Evolutionary conservation across 2,113 vertebrate species (phyloP).

Genomic region (Poicephalus gulielmi): DNA sequence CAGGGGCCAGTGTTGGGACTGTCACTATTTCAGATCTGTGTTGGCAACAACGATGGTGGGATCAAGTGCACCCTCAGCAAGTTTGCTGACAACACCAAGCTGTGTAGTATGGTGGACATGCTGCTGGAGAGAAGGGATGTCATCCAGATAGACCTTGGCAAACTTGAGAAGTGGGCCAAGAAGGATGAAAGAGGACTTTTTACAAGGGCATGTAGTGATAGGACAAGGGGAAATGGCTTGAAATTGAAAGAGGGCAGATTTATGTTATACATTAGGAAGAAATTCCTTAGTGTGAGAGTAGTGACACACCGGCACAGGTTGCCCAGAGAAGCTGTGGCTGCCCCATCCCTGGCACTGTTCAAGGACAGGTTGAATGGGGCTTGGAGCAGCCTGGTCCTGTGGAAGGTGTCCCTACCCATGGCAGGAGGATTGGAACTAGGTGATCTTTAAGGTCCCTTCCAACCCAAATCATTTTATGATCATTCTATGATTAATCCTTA

Average conservation of each 20-base stretch:
- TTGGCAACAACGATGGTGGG: background rate
- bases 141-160: background rate
- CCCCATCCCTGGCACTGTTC: background rate
- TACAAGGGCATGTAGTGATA: background rate
- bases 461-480: background rate
- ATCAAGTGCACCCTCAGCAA: background rate
- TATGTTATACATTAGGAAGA: background rate
- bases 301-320: background rate
- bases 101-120: background rate
- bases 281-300: background rate
- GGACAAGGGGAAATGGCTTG: background rate
- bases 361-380: background rate
- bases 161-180: background rate
- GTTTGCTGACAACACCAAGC: background rate
- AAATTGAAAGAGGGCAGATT: background rate
- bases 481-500: background rate
- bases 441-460: background rate
- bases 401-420: background rate
- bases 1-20: background rate
- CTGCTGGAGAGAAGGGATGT: background rate
- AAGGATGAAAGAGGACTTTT: background rate
- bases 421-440: background rate
- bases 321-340: background rate
- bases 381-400: background rate
- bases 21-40: background rate